phyloP scores from a whole-genome alignment of 2,797 vertebrate species.

The Meriones psammophilus region DNA sequence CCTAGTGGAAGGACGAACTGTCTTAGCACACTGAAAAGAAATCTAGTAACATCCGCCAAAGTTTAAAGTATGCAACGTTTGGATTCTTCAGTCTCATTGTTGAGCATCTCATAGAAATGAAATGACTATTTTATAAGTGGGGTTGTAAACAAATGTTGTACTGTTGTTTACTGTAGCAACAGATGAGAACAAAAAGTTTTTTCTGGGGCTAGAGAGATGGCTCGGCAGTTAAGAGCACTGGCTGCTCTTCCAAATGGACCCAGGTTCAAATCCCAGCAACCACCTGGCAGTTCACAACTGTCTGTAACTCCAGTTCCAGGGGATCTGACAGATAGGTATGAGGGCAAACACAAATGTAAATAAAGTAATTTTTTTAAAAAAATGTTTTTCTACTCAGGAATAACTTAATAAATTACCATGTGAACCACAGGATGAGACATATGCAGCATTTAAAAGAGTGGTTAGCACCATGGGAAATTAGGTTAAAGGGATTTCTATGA shows the following conservation, averaged over 20 bases:
- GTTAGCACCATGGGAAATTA: not conserved
- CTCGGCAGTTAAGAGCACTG: too few relatives aligned
- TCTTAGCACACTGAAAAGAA: not conserved
- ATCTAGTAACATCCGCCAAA: not conserved
- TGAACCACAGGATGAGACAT: not conserved
- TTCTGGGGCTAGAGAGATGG: too few relatives aligned
- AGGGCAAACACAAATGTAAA: too few relatives aligned
- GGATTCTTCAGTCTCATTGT: not conserved
- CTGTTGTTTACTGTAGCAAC: not conserved
- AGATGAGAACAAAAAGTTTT: not conserved
- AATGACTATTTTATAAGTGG: not conserved
- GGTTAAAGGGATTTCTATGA: not conserved
- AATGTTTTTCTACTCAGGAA: not conserved
- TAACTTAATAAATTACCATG: not conserved
- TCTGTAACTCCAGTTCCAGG: too few relatives aligned
- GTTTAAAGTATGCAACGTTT: constrained; percentile 3
- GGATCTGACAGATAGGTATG: too few relatives aligned
- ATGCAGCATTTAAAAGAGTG: not conserved
- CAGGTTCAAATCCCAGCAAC: too few relatives aligned
- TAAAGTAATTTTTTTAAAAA: too few relatives aligned
- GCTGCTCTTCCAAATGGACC: too few relatives aligned
- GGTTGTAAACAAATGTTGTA: not conserved
- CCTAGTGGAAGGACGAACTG: not conserved
- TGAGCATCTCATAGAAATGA: not conserved
- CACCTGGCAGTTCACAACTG: too few relatives aligned